Evolutionary conservation across 2,888 invertebrate species (phyloP).

Genomic region (Agrilus cyanescens): DNA sequence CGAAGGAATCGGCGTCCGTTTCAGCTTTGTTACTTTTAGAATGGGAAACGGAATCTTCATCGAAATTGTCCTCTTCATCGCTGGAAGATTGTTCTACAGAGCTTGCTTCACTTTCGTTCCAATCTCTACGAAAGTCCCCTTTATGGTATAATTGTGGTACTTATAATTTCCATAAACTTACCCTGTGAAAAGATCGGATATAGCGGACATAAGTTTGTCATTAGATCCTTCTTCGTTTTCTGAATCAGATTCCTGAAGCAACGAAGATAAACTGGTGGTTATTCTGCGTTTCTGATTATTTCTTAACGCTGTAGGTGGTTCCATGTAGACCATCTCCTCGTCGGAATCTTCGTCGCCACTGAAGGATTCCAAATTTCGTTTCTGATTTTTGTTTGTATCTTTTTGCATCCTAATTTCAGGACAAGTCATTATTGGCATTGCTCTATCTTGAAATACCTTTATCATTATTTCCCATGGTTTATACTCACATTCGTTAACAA

Average conservation of each 20-base stretch:
- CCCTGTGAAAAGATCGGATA: slow-evolving; percentile 67
- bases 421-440: slow-evolving; percentile 26
- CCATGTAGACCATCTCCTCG: slow-evolving; percentile 35
- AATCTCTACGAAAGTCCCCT: slow-evolving; percentile 25
- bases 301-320: slow-evolving; percentile 28
- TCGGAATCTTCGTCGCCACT: slow-evolving; percentile 33
- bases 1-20: slow-evolving; percentile 17
- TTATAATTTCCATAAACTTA: slow-evolving; percentile 25
- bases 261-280: slow-evolving; percentile 41
- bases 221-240: slow-evolving; percentile 59
- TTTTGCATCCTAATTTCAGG: slow-evolving; percentile 21
- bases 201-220: slow-evolving; percentile 60
- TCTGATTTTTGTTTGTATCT: slow-evolving; percentile 17
- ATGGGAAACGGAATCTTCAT: slow-evolving; percentile 19
- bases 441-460: slow-evolving; percentile 46
- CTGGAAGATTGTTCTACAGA: slow-evolving; percentile 44
- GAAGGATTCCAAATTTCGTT: slow-evolving; percentile 23
- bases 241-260: slow-evolving; percentile 55
- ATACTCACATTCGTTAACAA: slow-evolving; percentile 51
- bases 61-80: slow-evolving; percentile 30
- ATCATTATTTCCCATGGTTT: slow-evolving; percentile 61
- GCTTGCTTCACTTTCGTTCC: slow-evolving; percentile 36
- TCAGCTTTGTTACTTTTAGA: slow-evolving; percentile 8
- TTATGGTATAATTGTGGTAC: not conserved
- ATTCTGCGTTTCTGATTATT: slow-evolving; percentile 30